Percentiles rank a stretch among this genome's conserved stretches.
These are phyloP conservation scores for Pteria penguin DNA, from an alignment of 2,888 invertebrate genomes.

Conservation along the genomic window DNA sequence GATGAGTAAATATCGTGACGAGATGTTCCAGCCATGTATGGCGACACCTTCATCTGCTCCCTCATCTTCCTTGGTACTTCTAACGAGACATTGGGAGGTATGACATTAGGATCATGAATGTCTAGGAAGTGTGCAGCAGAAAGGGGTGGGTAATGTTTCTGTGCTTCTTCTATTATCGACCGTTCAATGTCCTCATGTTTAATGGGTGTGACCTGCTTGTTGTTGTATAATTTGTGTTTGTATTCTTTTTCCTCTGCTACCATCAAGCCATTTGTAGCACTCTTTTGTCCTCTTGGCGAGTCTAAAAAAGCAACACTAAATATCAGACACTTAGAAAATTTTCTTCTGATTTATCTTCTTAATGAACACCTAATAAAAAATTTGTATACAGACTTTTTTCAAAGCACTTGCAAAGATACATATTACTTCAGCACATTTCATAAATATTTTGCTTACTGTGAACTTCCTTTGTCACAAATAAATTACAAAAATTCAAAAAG, in stretches of 20 bases:
- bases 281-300: slow-evolving; percentile 83
- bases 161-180: slow-evolving; percentile 46
- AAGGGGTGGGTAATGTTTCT: slow-evolving; percentile 31
- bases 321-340: no score
- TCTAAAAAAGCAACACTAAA: slow-evolving; percentile 35
- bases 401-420: no score
- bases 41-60: slow-evolving; percentile 64
- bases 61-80: slow-evolving; percentile 53
- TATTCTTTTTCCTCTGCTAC: slow-evolving; percentile 83
- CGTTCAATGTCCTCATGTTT: slow-evolving; percentile 73
- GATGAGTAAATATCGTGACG: slow-evolving; percentile 27
- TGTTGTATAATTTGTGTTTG: slow-evolving; percentile 49
- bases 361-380: no score
- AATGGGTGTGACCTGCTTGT: slow-evolving; percentile 70
- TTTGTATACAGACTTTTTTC: no score
- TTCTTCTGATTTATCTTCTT: background rate
- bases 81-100: slow-evolving; percentile 50
- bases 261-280: slow-evolving; percentile 88
- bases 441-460: no score
- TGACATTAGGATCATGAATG: slow-evolving; percentile 51
- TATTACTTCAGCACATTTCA: no score
- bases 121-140: slow-evolving; percentile 26
- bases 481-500: no score
- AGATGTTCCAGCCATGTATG: slow-evolving; percentile 45
- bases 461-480: no score